Percentiles rank a stretch among this genome's conserved stretches.
Evolutionary conservation across 1,140 invertebrate genomes (phyloP).

Genomic region (Drosophila lacertosa): DNA sequence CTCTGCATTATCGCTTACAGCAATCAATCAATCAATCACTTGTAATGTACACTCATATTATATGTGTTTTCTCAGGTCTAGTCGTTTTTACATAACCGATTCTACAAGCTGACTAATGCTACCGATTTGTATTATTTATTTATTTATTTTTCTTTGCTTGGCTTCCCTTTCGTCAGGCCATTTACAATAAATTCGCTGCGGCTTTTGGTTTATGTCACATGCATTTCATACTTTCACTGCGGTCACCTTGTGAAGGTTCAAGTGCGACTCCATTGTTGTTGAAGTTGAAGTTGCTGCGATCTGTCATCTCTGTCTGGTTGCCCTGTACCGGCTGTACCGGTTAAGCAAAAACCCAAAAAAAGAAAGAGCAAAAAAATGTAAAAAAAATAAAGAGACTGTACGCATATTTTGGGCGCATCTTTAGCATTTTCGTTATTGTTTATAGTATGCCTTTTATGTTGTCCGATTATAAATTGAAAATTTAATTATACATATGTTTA

Average conservation of each 20-base stretch:
- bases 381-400: slow-evolving; percentile 17
- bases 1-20: slow-evolving; percentile 15
- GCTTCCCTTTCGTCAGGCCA: slow-evolving; percentile 1
- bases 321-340: slow-evolving; percentile 43
- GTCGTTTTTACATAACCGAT: slow-evolving; percentile 13
- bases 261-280: slow-evolving; percentile 54
- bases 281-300: slow-evolving; percentile 6
- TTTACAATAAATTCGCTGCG: slow-evolving; percentile 11
- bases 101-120: slow-evolving; percentile 12
- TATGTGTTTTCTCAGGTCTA: slow-evolving; percentile 4
- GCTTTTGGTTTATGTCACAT: slow-evolving; percentile 47
- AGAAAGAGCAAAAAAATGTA: background rate
- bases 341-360: slow-evolving; percentile 17
- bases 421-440: slow-evolving; percentile 16
- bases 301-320: slow-evolving; percentile 19
- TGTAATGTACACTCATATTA: background rate
- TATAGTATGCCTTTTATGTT: slow-evolving; percentile 24
- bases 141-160: too few relatives aligned
- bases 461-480: slow-evolving; percentile 49
- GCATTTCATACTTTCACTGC: slow-evolving; percentile 59
- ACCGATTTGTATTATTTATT: background rate
- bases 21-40: slow-evolving; percentile 35
- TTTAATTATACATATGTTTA: slow-evolving; percentile 54
- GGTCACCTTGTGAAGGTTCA: slow-evolving; percentile 66
- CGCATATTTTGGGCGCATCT: slow-evolving; percentile 41